phyloP scores from a whole-genome alignment of 2,888 invertebrate genomes.

The Erebia ligea region DNA sequence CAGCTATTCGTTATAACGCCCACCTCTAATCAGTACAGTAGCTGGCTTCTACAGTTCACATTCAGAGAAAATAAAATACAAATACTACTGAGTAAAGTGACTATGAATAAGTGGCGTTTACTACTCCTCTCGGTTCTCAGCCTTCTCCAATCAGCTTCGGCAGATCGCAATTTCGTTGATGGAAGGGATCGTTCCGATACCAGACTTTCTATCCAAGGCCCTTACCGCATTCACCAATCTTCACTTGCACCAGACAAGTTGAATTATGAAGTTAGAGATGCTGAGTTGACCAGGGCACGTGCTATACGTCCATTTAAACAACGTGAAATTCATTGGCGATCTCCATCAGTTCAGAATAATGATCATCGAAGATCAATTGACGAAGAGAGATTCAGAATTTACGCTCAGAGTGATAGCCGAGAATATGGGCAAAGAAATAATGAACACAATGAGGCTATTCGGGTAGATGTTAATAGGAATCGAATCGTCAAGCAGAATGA shows the following conservation, averaged over 20 bases:
- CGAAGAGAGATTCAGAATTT: slow-evolving; percentile 2
- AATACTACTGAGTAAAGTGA: slow-evolving; percentile 58
- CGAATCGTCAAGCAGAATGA: not conserved
- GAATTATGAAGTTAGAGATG: slow-evolving; percentile 7
- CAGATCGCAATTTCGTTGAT: slow-evolving; percentile 68
- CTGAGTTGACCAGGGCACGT: not conserved
- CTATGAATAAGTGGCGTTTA: slow-evolving; percentile 80
- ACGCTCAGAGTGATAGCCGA: slow-evolving; percentile 1
- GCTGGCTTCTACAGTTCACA: slow-evolving; percentile 56
- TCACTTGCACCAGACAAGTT: slow-evolving; percentile 13
- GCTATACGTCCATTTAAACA: slow-evolving; percentile 10
- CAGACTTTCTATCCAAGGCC: slow-evolving; percentile 41
- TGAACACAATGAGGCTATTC: not conserved
- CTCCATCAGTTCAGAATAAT: not conserved
- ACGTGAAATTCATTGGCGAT: not conserved
- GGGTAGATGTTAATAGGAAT: not conserved
- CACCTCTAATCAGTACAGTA: no score
- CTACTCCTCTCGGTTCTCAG: slow-evolving; percentile 71
- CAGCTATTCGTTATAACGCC: no score
- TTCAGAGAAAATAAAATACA: slow-evolving; percentile 50
- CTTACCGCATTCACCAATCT: slow-evolving; percentile 8
- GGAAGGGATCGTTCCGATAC: slow-evolving; percentile 60
- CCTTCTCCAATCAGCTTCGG: slow-evolving; percentile 65
- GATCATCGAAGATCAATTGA: slow-evolving; percentile 1
- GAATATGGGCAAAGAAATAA: not conserved